These are phyloP conservation scores for Vollenhovia emeryi DNA, from an alignment of 1,140 invertebrate species.

Conservation along the genomic window DNA sequence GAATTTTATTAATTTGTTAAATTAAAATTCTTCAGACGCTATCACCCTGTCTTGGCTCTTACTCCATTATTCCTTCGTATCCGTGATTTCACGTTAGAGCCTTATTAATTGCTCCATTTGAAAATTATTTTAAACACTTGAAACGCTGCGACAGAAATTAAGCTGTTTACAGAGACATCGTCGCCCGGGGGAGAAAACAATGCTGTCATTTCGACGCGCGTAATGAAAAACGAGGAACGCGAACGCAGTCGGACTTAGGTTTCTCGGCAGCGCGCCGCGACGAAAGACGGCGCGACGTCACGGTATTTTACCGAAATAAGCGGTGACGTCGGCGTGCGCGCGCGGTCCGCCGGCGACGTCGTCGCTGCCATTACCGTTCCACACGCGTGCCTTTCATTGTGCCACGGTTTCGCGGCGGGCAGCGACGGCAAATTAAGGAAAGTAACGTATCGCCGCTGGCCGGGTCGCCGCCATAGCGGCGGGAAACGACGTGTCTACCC, in stretches of 20 bases:
- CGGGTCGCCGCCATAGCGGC: constrained; percentile 10
- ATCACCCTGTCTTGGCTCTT: too few relatives aligned
- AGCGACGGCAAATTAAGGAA: constrained; percentile 67
- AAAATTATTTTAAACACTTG: too few relatives aligned
- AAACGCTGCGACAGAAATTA: background rate
- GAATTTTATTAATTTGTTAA: too few relatives aligned
- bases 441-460: constrained; percentile 74
- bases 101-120: too few relatives aligned
- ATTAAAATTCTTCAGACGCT: too few relatives aligned
- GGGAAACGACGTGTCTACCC: constrained; percentile 57
- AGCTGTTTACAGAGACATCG: background rate
- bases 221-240: background rate
- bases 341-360: background rate
- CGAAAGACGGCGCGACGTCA: constrained; percentile 19
- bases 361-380: constrained; percentile 22
- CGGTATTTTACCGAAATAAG: constrained; percentile 32
- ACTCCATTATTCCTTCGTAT: too few relatives aligned
- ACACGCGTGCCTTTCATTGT: constrained; percentile 69
- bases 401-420: constrained; percentile 70
- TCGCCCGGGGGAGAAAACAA: background rate
- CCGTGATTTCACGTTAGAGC: too few relatives aligned
- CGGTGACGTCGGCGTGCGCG: constrained; percentile 32
- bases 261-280: constrained; percentile 4
- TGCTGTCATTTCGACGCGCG: background rate
- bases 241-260: background rate